These are phyloP conservation scores for Lagodon rhomboides DNA, from an alignment of 2,797 vertebrate species.

Conservation along the genomic window DNA sequence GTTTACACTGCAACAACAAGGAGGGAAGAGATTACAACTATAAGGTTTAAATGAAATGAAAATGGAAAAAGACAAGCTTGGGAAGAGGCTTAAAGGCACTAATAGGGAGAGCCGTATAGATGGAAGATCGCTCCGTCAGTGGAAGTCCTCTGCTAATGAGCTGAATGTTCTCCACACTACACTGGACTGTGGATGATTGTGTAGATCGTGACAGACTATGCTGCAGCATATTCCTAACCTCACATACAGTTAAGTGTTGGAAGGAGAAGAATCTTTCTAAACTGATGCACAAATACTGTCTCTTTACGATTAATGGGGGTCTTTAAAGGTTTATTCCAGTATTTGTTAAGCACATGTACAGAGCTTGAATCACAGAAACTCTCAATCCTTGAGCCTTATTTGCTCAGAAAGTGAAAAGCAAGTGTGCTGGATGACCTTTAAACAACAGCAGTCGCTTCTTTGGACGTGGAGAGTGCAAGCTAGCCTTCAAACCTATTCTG, in stretches of 20 bases:
- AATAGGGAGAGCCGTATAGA: neutral
- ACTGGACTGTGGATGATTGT: neutral
- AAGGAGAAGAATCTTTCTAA: neutral
- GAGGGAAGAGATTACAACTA: neutral
- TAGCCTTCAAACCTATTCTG: neutral
- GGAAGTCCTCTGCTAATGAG: constrained; percentile 18
- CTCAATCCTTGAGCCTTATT: neutral
- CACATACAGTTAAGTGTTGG: neutral
- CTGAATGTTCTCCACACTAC: constrained; percentile 26
- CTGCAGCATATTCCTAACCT: neutral
- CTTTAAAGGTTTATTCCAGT: constrained; percentile 6
- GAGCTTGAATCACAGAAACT: constrained; percentile 1
- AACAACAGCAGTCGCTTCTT: neutral
- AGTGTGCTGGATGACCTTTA: neutral
- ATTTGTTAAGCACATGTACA: neutral
- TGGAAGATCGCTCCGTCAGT: neutral
- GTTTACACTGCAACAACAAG: neutral
- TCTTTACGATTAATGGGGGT: constrained; percentile 1
- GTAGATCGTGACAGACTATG: neutral
- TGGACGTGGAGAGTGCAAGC: neutral
- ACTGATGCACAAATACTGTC: neutral
- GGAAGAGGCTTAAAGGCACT: neutral
- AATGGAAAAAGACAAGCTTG: neutral
- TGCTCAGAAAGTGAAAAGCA: neutral
- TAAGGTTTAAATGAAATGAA: neutral